Evolutionary conservation across 2,797 vertebrate genomes (phyloP), one percentile per base, ranked within the genome.

Genomic region (Poecile montanus): DNA sequence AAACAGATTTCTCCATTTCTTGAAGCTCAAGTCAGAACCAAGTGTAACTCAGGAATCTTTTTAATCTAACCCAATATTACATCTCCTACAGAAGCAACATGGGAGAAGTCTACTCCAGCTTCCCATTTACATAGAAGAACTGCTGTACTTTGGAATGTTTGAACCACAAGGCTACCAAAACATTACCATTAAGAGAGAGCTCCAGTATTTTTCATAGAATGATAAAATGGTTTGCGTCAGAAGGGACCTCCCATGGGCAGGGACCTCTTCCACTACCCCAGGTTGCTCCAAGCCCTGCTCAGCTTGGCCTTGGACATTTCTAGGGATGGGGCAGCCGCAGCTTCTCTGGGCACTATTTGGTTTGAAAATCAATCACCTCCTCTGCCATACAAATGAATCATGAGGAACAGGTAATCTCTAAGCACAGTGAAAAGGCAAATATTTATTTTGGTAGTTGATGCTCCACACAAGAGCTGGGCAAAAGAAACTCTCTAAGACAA

Each of bases 101-200:
- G 16, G 42, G 65, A 63, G 25, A 74, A 62, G 23, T 11, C 63
- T 26, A 14, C 32, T 50, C 61, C 56, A 68, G 7, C 6, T 30
- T 78, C 29, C 42, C 1, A 0, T 19, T 25, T 9, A 45, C 0
- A 63, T 0, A 29, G 48, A 45, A 10, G 45, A 74, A 21, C 16
- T 4, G 2, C 14, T 66, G 40, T 13, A 29, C 23, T 62, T 38
- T 4, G 36, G 13, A 57, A 30, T 45, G 23, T 16, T n/a, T 38
- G 7, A 79, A 30, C 26, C 47, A 38, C 20, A 61, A 23, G 3
- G 6, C 63, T 27, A 30, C 23, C 44, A 51, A 62, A 90, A 58
- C 19, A 26, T 17, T 18, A 14, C 0, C 3, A 30, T 23, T 21
- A 38, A 60, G 48, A 86, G 13, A 18, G 18, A 75, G 8, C 22